Base-by-base conservation (phyloP, 2,888 invertebrate genomes). In the Caenorhabditis auriculariae region DNA sequence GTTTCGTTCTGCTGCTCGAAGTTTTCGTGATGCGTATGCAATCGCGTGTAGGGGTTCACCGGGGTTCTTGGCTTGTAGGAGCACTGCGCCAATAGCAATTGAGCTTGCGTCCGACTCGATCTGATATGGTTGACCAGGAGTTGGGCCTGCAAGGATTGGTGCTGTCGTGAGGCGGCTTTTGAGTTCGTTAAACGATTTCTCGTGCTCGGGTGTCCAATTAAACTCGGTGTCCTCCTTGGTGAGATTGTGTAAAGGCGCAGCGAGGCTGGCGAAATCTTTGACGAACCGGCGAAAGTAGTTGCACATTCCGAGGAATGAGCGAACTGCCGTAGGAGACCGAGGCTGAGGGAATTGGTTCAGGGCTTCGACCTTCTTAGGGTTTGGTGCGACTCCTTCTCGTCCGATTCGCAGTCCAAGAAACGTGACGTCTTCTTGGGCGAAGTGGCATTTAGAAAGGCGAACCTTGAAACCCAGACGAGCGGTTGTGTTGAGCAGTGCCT, bases 331-430 rank as follows among this genome's bases (percentile, higher is more conserved):
- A 23, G 38, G 21, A 1, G 38, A 50, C 5, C 21, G 37, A 5
- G 67, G 67, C 2, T 15, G 6, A 3, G 63, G 60, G 45, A 39
- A 60, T 1, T 54, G 24, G 23, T 9, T 6, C 9, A 66, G 54
- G 2, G 60, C 54, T 17, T 43, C 4, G 9, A 52, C 39, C 27
- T 67, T 71, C 3, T 45, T 37, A 1, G 49, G 48, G 29, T 71
- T 54, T 5, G 66, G 56, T 17, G 44, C 29, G 3, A 72, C 44
- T 3, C 72, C 66, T 21, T 69, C 35, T 12, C 45, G 48, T 6
- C 50, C 49, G 12, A 73, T 54, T 19, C 54, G 17, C n/a, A 62
- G 41, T 51, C 73, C 73, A 3, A 70, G 53, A 38, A 63, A 72
- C 7, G 37, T 43, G 17, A 73, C 54, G 35, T 64, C 59, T 5